Evolutionary conservation across 2,888 invertebrate species (phyloP).

Genomic region (Tinea semifulvella): DNA sequence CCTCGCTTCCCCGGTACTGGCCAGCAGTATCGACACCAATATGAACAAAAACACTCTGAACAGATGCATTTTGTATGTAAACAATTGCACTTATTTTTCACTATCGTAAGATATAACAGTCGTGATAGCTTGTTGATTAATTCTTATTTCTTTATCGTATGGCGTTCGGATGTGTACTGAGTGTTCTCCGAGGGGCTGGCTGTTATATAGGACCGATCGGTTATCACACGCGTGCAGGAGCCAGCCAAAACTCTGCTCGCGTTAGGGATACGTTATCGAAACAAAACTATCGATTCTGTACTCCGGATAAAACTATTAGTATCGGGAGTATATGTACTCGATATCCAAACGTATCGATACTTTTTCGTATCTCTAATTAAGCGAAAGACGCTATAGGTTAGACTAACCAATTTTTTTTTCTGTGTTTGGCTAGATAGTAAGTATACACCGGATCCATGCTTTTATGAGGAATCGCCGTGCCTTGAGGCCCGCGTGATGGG

Average conservation of each 20-base stretch:
- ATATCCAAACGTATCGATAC: too few species aligned
- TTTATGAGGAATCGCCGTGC: too few species aligned
- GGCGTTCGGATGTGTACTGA: conserved; percentile 41
- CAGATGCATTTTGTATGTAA: conserved; percentile 38
- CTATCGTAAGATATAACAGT: neutral
- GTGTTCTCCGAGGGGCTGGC: conserved; percentile 29
- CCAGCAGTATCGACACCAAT: conserved; percentile 29
- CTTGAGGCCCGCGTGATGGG: too few species aligned
- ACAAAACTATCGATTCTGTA: too few species aligned
- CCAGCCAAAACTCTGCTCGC: conserved; percentile 34
- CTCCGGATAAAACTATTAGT: too few species aligned
- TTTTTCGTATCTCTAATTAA: too few species aligned
- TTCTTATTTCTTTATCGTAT: conserved; percentile 28
- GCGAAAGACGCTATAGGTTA: too few species aligned
- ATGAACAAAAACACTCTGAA: conserved; percentile 32
- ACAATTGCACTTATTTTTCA: neutral
- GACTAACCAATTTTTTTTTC: too few species aligned
- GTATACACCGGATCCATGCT: too few species aligned
- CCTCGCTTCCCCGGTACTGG: conserved; percentile 27
- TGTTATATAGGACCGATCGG: conserved; percentile 43
- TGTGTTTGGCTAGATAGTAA: too few species aligned
- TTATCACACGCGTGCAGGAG: conserved; percentile 60
- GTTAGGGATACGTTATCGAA: too few species aligned
- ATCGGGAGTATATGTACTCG: too few species aligned
- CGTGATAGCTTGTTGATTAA: neutral